Percentiles rank a stretch among this genome's conserved stretches.
phyloP scores from a whole-genome alignment of 2,888 invertebrate genomes.

The Alcis repandata region DNA sequence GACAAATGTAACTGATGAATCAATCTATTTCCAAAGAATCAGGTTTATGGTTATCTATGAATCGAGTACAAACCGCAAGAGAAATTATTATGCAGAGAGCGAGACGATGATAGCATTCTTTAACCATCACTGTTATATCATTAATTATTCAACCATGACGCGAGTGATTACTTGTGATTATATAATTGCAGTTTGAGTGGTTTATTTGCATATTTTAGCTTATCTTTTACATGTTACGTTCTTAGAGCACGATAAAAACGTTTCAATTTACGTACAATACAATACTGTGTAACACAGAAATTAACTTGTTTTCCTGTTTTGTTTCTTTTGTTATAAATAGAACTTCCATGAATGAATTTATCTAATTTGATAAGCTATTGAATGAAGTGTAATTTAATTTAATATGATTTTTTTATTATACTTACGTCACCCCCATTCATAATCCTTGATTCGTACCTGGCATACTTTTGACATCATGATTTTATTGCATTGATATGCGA shows the following conservation, averaged over 20 bases:
- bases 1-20: neutral
- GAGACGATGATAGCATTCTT: conserved; percentile 30
- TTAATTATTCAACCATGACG: conserved; percentile 25
- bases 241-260: no score
- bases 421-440: neutral
- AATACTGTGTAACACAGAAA: no score
- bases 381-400: neutral
- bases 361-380: no score
- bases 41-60: conserved; percentile 18
- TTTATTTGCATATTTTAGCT: conserved; percentile 10
- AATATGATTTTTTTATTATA: no score
- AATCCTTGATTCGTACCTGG: neutral
- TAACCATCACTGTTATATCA: conserved; percentile 22
- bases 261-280: no score
- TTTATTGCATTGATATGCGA: no score
- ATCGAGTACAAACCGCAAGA: conserved; percentile 22
- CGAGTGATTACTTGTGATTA: conserved; percentile 16
- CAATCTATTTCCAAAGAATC: conserved; percentile 2
- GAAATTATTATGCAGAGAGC: conserved; percentile 29
- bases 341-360: no score
- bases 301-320: no score
- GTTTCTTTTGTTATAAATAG: no score
- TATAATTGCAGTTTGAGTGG: conserved; percentile 11
- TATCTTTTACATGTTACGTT: neutral
- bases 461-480: no score